Evolutionary conservation across 2,113 vertebrate genomes (phyloP), one percentile per base, ranked within the genome.

Genomic region (Hemicordylus capensis): DNA sequence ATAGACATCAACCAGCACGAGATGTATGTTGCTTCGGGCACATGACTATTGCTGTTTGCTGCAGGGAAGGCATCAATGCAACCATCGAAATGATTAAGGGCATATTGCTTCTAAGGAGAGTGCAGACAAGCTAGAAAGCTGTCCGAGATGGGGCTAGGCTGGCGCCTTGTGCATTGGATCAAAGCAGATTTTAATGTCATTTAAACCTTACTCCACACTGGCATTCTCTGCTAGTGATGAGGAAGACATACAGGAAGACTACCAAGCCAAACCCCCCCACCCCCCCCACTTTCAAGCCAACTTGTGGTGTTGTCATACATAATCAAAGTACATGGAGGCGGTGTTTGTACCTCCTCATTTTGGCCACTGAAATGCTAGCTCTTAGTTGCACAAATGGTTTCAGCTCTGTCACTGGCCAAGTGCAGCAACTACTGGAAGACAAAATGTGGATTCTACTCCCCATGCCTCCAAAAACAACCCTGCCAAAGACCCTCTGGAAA

Each of bases 11-110:
- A 63, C 66, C 56, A 51, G 76, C 67, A 39, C 61, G 66, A 80
- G 76, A 73, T 31, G 76, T 9, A 51, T 51, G 42, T 73, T 72
- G 66, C 66, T 59, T 72, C 31, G 66, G 66, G 66, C 51, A 51
- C 54, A 69, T 73, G 67, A 42, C 76, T 85, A 85, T 85, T 85
- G 84, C 83, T 85, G 69, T 85, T 37, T 77, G 63, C 46, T 80
- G 34, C 59, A 80, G 42, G 67, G 67, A 85, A 80, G 76, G 76
- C 84, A 63, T 85, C 44, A 39, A 67, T 80, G 56, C 42, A 85
- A 63, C 56, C 56, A 73, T 73, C 67, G 61, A 34, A 73, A 78
- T 37, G n/a, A 70, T 42, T 66, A 73, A 75, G 75, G 84, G 67
- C 34, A 31, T 72, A 80, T 73, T 80, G 76, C 76, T 80, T 66